A percentile compares a stretch with the other conserved stretches of the same genome.
phyloP scores from a whole-genome alignment of 2,888 invertebrate genomes.

The Synanthedon myopaeformis region DNA sequence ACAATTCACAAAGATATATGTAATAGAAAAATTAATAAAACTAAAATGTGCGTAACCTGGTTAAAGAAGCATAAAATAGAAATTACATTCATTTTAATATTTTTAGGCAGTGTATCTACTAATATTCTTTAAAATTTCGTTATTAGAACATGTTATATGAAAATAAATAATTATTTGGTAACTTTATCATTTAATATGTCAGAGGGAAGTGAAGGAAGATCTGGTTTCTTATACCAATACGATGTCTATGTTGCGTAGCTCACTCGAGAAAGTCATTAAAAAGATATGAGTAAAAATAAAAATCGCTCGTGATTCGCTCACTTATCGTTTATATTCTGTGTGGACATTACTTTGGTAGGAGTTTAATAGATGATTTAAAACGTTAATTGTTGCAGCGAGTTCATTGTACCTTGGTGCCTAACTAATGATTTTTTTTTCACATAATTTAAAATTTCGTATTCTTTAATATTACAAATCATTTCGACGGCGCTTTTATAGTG shows the following conservation, averaged over 20 bases:
- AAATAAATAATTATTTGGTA: slow-evolving; percentile 51
- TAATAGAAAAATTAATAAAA: too few species aligned
- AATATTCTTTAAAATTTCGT: slow-evolving; percentile 12
- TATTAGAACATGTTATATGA: slow-evolving; percentile 33
- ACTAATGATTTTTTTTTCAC: too few species aligned
- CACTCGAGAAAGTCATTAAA: slow-evolving; percentile 32
- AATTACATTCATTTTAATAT: too few species aligned
- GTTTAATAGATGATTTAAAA: too few species aligned
- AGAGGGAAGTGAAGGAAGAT: slow-evolving; percentile 23
- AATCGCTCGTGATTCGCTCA: not conserved
- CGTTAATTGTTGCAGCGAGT: too few species aligned
- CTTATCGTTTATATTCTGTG: not conserved
- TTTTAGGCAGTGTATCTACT: not conserved
- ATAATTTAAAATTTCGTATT: too few species aligned
- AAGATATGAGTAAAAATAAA: slow-evolving; percentile 3
- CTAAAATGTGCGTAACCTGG: too few species aligned
- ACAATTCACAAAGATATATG: too few species aligned
- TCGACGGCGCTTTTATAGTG: too few species aligned
- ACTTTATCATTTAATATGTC: slow-evolving; percentile 17
- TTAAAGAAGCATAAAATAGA: too few species aligned
- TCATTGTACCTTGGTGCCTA: too few species aligned
- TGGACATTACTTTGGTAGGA: not conserved
- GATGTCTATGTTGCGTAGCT: slow-evolving; percentile 44
- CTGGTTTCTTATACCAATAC: slow-evolving; percentile 16
- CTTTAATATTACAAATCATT: too few species aligned